Evolutionary conservation across 92 coral and sea anemone genomes (phyloP).

Genomic region (Phenganax stokvisi): DNA sequence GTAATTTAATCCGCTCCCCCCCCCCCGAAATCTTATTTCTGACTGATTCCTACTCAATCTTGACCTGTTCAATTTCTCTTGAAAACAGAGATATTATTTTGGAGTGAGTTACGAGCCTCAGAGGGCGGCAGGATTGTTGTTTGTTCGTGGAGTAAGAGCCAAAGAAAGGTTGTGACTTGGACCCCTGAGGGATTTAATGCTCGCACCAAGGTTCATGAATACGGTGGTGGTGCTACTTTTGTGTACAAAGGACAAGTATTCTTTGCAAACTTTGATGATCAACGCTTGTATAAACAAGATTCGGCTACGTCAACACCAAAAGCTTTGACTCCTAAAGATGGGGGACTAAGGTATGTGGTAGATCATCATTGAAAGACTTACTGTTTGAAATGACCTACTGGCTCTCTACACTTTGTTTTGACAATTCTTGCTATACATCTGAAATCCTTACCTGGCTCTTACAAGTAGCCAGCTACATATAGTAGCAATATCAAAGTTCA

Average conservation of each 20-base stretch:
- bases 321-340: constrained; percentile 67
- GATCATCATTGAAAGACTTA: not conserved
- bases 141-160: constrained; percentile 56
- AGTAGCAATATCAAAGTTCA: no score
- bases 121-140: constrained; percentile 79
- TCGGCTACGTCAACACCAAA: constrained; percentile 29
- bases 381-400: no score
- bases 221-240: constrained; percentile 89
- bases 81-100: constrained; percentile 59
- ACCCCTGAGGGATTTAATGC: constrained; percentile 75
- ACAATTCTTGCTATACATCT: no score
- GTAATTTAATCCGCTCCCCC: not conserved
- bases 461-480: no score
- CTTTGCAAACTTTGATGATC: constrained; percentile 87
- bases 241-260: constrained; percentile 75
- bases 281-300: constrained; percentile 75
- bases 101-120: constrained; percentile 80
- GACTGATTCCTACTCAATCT: not conserved
- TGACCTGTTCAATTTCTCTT: not conserved
- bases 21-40: not conserved
- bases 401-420: no score
- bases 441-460: no score
- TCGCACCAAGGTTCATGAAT: constrained; percentile 85
- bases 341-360: constrained; percentile 55
- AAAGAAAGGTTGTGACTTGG: constrained; percentile 41